phyloP scores from a whole-genome alignment of 30 jellyfish, hydroid and myxozoan species.

The Pelagia noctiluca region DNA sequence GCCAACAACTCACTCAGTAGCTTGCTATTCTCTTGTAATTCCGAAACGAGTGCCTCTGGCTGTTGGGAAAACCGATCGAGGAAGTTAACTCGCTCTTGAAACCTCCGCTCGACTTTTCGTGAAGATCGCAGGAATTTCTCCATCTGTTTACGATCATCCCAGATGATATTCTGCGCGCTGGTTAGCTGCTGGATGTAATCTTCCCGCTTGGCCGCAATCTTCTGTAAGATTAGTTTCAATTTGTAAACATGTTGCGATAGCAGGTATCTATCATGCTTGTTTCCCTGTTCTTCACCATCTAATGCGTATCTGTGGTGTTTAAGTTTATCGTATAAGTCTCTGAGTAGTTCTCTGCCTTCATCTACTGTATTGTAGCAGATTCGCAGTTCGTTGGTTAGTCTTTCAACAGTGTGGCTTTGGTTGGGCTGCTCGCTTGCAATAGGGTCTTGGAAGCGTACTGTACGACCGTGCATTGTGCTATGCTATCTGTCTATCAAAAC shows the following conservation, averaged over 20 bases:
- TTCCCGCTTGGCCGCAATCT: constrained; percentile 58
- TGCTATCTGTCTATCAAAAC: too few relatives aligned
- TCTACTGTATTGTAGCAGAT: constrained; percentile 69
- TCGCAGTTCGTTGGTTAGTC: constrained; percentile 63
- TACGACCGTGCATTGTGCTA: background rate
- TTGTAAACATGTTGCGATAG: constrained; percentile 42
- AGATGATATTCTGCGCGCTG: constrained; percentile 53
- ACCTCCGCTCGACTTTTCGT: constrained; percentile 40
- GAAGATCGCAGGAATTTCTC: constrained; percentile 48
- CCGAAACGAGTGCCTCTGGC: constrained; percentile 52
- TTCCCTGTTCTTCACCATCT: background rate
- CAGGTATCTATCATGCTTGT: constrained; percentile 40
- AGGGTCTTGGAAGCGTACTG: background rate
- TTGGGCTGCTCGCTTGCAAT: too few relatives aligned
- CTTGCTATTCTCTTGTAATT: constrained; percentile 46
- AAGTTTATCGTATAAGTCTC: constrained; percentile 52
- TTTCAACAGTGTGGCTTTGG: constrained; percentile 57
- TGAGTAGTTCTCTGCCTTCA: constrained; percentile 61
- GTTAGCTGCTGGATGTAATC: constrained; percentile 42
- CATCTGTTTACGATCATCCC: constrained; percentile 63
- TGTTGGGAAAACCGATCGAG: constrained; percentile 46
- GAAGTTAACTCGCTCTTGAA: constrained; percentile 42
- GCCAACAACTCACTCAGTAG: constrained; percentile 51
- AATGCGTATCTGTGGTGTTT: constrained; percentile 16
- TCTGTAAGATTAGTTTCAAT: constrained; percentile 29